Conservation (phyloP, 2,888 invertebrate genomes). For the Zaprionus bogoriensis region DNA sequence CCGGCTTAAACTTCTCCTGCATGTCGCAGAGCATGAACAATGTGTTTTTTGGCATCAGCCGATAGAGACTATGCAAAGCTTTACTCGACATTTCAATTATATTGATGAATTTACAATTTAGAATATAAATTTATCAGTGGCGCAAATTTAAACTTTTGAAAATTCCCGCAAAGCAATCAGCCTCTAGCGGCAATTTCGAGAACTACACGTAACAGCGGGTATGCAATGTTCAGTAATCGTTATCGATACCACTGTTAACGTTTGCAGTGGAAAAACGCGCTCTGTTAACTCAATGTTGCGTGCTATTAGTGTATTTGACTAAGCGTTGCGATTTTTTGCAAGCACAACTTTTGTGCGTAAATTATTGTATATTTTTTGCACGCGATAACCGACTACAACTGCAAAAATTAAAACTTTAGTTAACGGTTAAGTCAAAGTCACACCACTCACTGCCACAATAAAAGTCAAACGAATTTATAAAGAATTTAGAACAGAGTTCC, state of each 20-base stretch:
- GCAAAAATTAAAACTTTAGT: background rate
- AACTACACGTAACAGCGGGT: background rate
- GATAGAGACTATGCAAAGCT: constrained; percentile 35
- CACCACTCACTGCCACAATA: constrained; percentile 4
- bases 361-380: no score
- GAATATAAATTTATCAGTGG: constrained; percentile 1
- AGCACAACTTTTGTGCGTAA: constrained; percentile 7
- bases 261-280: constrained; percentile 30
- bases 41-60: constrained; percentile 84
- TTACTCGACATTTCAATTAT: constrained; percentile 26
- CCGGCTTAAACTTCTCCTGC: constrained; percentile 90
- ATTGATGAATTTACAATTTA: constrained; percentile 4
- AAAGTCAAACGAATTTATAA: constrained; percentile 31
- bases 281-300: constrained; percentile 43
- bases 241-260: constrained; percentile 27
- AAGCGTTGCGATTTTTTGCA: constrained; percentile 27
- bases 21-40: constrained; percentile 91
- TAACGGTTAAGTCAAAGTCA: background rate
- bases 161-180: constrained; percentile 1
- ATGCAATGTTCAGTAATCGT: constrained; percentile 11
- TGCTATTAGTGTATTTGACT: constrained; percentile 3
- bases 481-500: constrained; percentile 16
- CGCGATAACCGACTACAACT: background rate
- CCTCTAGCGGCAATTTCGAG: constrained; percentile 18
- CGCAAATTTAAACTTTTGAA: constrained; percentile 21